These are phyloP conservation scores for Sphaeridia pumilis DNA, from an alignment of 2,888 invertebrate species.

Conservation along the genomic window DNA sequence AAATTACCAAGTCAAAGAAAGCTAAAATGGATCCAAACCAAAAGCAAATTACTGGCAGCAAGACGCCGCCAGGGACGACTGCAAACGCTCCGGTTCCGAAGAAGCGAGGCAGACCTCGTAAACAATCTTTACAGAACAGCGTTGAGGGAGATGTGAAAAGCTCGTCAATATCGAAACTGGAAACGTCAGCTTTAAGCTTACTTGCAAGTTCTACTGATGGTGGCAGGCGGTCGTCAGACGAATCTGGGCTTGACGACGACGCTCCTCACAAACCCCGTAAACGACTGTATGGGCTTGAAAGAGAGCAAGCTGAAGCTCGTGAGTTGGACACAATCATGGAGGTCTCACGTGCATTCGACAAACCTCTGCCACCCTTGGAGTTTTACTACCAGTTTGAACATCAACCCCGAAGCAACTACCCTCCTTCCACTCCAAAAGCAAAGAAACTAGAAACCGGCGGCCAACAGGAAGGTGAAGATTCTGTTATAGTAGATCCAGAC, in stretches of 20 bases:
- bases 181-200: neutral
- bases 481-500: neutral
- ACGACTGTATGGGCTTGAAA: neutral
- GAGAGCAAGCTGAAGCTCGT: neutral
- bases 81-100: neutral
- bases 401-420: slow-evolving; percentile 11
- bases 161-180: neutral
- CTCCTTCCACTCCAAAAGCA: slow-evolving; percentile 7
- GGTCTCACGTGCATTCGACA: slow-evolving; percentile 5
- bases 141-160: too few relatives aligned
- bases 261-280: neutral
- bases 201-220: neutral
- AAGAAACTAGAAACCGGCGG: neutral
- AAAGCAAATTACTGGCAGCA: too few relatives aligned
- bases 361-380: slow-evolving; percentile 5
- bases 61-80: neutral
- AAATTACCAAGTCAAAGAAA: too few relatives aligned
- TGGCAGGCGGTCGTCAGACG: too few relatives aligned
- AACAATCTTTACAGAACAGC: too few relatives aligned
- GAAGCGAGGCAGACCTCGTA: neutral
- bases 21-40: too few relatives aligned
- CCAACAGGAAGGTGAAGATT: neutral
- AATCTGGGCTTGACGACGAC: neutral
- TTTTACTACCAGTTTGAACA: slow-evolving; percentile 9
- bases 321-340: slow-evolving; percentile 11